Evolutionary conservation across 53 echinoderm and acorn worm genomes (phyloP).

Genomic region (Astropecten irregularis): DNA sequence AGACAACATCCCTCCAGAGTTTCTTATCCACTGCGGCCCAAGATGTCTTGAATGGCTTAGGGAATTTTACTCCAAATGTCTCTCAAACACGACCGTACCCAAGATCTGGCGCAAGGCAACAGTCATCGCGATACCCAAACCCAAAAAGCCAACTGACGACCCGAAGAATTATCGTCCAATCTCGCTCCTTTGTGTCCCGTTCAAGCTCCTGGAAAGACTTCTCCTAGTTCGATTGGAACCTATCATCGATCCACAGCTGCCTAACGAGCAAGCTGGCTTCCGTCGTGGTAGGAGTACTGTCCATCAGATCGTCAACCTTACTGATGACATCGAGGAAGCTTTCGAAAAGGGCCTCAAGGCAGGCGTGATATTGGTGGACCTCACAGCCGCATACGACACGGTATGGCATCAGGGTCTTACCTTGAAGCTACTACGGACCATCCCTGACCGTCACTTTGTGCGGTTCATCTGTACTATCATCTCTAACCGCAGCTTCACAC

Average conservation of each 20-base stretch:
- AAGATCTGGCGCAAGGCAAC: conserved; percentile 3
- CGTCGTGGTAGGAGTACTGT: not conserved
- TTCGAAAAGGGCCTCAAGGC: conserved; percentile 55
- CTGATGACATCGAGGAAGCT: conserved; percentile 20
- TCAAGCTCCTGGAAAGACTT: conserved; percentile 53
- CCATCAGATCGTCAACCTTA: not conserved
- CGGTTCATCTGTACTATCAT: conserved; percentile 33
- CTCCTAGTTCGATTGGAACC: conserved; percentile 31
- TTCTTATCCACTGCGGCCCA: not conserved
- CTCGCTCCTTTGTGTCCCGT: conserved; percentile 41
- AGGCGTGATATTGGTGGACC: conserved; percentile 54
- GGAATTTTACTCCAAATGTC: conserved; percentile 5
- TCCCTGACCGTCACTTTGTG: conserved; percentile 40
- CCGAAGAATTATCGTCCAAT: conserved; percentile 63
- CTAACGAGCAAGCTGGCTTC: conserved; percentile 17
- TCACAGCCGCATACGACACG: conserved; percentile 68
- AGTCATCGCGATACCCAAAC: conserved; percentile 53
- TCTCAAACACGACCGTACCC: not conserved
- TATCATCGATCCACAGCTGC: conserved; percentile 5
- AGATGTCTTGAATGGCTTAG: conserved; percentile 20
- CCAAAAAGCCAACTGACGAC: conserved; percentile 44
- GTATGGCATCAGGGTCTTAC: conserved; percentile 56
- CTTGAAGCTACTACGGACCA: conserved; percentile 36
- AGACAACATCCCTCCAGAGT: conserved; percentile 36
- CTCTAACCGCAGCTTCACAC: conserved; percentile 55